A percentile compares a stretch with the other conserved stretches of the same genome.
Conservation (phyloP, 2,888 invertebrate genomes). For the Disparrhopalites patrizii region DNA sequence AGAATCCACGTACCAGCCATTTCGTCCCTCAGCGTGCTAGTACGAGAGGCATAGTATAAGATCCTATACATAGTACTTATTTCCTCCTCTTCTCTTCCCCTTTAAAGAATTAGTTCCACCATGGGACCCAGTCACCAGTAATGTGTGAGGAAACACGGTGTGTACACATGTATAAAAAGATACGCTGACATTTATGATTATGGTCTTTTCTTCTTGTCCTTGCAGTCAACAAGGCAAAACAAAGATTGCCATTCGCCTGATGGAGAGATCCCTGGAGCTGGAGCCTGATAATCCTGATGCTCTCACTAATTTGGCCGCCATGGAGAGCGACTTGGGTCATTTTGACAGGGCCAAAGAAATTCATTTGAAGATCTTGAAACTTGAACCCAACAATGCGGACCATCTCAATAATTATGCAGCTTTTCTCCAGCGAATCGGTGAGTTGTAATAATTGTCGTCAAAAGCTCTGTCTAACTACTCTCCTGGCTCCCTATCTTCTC, state of each 20-base stretch:
- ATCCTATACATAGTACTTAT: too few species aligned
- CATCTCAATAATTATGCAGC: conserved; percentile 67
- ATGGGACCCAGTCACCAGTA: too few species aligned
- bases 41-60: too few species aligned
- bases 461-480: too few species aligned
- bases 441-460: too few species aligned
- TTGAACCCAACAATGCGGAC: conserved; percentile 66
- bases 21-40: too few species aligned
- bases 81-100: too few species aligned
- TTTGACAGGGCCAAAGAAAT: conserved; percentile 41
- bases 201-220: conserved; percentile 4
- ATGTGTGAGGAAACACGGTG: too few species aligned
- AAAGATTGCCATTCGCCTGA: conserved; percentile 43
- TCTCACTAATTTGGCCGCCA: conserved; percentile 47
- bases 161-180: too few species aligned
- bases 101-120: too few species aligned
- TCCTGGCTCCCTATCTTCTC: too few species aligned
- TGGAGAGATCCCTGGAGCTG: conserved; percentile 47
- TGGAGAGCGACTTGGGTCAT: conserved; percentile 46
- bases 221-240: conserved; percentile 47
- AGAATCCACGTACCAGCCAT: too few species aligned
- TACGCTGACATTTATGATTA: not conserved
- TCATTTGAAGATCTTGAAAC: conserved; percentile 47
- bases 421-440: conserved; percentile 60
- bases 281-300: conserved; percentile 46